Evolutionary conservation across 2,113 vertebrate genomes (phyloP), one percentile per base, ranked within the genome.

Genomic region (Ardeotis arabs): DNA sequence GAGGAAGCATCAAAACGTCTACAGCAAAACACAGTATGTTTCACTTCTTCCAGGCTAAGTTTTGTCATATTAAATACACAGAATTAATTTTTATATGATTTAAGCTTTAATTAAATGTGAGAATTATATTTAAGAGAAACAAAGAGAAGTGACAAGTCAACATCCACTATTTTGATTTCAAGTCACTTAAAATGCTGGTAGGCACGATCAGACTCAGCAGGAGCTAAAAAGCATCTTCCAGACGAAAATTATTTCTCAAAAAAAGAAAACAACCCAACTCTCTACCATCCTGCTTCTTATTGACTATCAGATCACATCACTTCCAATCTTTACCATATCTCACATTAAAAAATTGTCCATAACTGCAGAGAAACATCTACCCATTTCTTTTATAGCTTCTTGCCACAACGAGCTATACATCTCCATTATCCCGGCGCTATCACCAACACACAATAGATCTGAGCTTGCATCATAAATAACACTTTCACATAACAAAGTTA

Each of bases 271-370:
- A 6, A 3, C 14, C 44, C 14, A 52, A 31, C 35, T 20, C 45
- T 68, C 28, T 33, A 12, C 76, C 85, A 81, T 12, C 72, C 72
- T 41, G 50, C 45, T 90, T 83, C 83, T 81, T 8, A 25, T 31
- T 89, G 93, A 84, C 83, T 94, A 33, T 20, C 92, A 77, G 92
- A 75, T 87, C 91, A 45, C 92, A 95, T 94, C 96, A 72, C 92
- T 92, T n/a, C 35, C 64, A 22, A 37, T 24, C 28, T 0, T 95
- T 29, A 21, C 95, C 91, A 75, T 79, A 90, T 62, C 92, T 95
- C 91, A 87, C 94, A 91, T 97, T 91, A 96, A 95, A 95, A 97
- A 97, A 96, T 96, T 92, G 95, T 95, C 92, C 91, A n/a, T 95
- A 93, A 89, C 81, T 60, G 93, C 87, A 70, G 79, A 69, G 92